Conservation (phyloP, 2,888 invertebrate genomes). For the Linnaemya vulpina region DNA sequence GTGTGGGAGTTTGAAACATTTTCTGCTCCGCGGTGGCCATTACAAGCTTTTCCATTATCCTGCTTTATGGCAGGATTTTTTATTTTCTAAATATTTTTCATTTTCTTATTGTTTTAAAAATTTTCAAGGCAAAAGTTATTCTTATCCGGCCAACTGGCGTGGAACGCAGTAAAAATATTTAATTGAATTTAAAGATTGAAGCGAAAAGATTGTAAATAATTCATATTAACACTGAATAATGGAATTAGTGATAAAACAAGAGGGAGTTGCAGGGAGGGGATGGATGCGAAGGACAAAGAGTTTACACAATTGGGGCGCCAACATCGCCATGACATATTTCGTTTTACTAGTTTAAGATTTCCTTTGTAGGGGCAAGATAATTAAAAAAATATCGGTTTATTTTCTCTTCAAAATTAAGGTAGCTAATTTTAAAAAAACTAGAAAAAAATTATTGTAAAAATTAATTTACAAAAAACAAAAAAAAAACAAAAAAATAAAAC, state of each 20-base stretch:
- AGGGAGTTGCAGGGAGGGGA: background rate
- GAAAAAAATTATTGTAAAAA: no score
- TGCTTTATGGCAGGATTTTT: background rate
- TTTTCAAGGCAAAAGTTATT: conserved; percentile 14
- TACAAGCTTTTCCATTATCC: conserved; percentile 28
- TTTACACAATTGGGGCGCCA: no score
- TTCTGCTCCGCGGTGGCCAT: background rate
- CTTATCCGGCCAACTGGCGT: conserved; percentile 36
- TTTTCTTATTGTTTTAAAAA: conserved; percentile 31
- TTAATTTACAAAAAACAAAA: no score
- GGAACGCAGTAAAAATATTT: conserved; percentile 19
- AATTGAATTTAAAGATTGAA: conserved; percentile 65
- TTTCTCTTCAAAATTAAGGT: no score
- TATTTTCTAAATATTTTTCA: conserved; percentile 2
- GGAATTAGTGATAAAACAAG: background rate
- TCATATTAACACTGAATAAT: background rate
- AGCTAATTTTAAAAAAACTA: no score
- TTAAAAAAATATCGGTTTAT: no score
- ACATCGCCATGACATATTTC: no score
- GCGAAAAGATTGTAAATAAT: conserved; percentile 38
- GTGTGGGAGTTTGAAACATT: background rate
- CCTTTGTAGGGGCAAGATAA: no score
- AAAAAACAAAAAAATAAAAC: no score
- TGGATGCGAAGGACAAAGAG: background rate
- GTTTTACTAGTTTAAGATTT: no score